These are phyloP conservation scores for Artibeus lituratus DNA, from an alignment of 2,797 vertebrate genomes.

Conservation along the genomic window DNA sequence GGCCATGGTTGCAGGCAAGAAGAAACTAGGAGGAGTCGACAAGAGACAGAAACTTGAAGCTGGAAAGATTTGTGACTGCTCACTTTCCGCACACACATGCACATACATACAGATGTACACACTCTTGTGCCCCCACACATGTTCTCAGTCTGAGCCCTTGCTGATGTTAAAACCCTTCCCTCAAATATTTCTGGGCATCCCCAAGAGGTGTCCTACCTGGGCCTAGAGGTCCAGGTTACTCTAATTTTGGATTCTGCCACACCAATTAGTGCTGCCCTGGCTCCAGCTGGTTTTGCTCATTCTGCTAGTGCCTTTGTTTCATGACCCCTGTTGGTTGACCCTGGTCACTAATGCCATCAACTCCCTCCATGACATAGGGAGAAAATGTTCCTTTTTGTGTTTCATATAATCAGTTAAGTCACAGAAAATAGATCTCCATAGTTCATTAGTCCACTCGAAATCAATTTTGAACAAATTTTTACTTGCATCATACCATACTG, in stretches of 20 bases:
- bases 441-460: not conserved
- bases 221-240: not conserved
- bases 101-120: not conserved
- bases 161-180: not conserved
- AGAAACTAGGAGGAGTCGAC: not conserved
- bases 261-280: not conserved
- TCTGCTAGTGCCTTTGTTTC: not conserved
- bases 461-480: not conserved
- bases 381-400: not conserved
- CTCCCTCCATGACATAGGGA: fast-evolving
- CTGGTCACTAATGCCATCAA: not conserved
- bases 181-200: not conserved
- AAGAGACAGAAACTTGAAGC: not conserved
- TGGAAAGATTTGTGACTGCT: not conserved
- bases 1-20: not conserved
- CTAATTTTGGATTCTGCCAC: not conserved
- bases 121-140: not conserved
- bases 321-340: not conserved
- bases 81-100: not conserved
- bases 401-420: not conserved
- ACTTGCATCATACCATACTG: not conserved
- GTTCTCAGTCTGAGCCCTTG: not conserved
- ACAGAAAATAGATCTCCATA: not conserved
- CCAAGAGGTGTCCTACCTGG: not conserved
- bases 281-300: not conserved